Evolutionary conservation across 2,888 invertebrate genomes (phyloP), one percentile per base, ranked within the genome.

Genomic region (Tachina lurida): DNA sequence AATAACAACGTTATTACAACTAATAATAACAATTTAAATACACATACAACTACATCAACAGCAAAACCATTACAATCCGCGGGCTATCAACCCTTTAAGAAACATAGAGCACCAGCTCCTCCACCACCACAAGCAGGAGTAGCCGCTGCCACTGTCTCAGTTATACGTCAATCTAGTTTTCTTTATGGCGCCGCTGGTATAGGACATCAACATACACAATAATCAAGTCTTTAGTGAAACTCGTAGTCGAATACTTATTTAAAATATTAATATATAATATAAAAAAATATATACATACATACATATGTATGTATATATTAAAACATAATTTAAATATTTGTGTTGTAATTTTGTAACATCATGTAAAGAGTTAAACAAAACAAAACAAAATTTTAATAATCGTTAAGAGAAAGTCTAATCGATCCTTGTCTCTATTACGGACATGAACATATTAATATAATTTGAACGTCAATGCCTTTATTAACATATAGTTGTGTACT

Each of bases 81-180:
- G 41, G 76, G 83, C 39, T 90, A 90, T 87, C 91, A 88, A 54
- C 90, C 90, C 8, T 78, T 90, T 49, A 91, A 91, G 79, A 91
- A 91, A 79, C 87, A 91, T 76, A 90, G 91, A 19, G 91, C 91
- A 4, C 91, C 91, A 13, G 91, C 91, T 3, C 91, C 91, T 5
- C 90, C 91, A 63, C 91, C 91, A 47, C 91, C 91, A 7, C 91
- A 91, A 84, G 91, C 90, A 3, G 91, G 91, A 54, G 91, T 91
- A 31, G 91, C 91, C 13, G 91, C 91, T 47, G 91, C 91, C 74
- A 89, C 91, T n/a, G 91, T 91, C 52, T 91, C 91, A 67, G 91
- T 91, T 70, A 91, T 91, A 88, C 89, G 91, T 77, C 91, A 91
- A 63, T 91, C 91, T 31, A 91, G 91, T 82, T 91, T 91, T 85